Evolutionary conservation across 2,888 invertebrate species (phyloP).

Genomic region (Drosophila nr. medialis): DNA sequence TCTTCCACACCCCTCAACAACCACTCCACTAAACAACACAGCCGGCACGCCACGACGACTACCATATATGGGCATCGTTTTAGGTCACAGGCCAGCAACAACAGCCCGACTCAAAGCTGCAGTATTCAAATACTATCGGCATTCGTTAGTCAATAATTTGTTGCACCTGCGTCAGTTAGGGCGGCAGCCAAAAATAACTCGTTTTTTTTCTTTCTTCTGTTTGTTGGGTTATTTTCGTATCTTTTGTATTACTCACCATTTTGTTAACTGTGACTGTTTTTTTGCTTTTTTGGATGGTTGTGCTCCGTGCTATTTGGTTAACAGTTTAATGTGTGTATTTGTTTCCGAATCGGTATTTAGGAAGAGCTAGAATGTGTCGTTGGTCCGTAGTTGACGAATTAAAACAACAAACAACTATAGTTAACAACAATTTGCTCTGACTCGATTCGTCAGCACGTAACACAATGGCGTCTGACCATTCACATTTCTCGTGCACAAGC

Average conservation of each 20-base stretch:
- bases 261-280: constrained; percentile 53
- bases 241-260: constrained; percentile 72
- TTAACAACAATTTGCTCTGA: constrained; percentile 54
- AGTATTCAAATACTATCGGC: not conserved
- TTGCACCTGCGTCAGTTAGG: constrained; percentile 4
- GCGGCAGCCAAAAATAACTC: constrained; percentile 30
- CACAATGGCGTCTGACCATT: constrained; percentile 59
- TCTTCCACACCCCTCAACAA: not conserved
- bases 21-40: not conserved
- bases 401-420: constrained; percentile 14
- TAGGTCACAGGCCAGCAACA: constrained; percentile 41
- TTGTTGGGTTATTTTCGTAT: constrained; percentile 39
- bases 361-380: constrained; percentile 11
- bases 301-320: not conserved
- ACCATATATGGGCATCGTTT: constrained; percentile 73
- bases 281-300: constrained; percentile 24
- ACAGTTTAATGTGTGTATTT: not conserved
- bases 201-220: constrained; percentile 34
- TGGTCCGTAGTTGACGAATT: constrained; percentile 5
- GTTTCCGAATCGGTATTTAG: constrained; percentile 24
- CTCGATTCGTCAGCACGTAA: constrained; percentile 65
- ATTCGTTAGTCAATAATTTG: not conserved
- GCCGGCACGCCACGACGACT: constrained; percentile 58
- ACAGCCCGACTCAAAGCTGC: constrained; percentile 9
- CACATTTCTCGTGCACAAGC: constrained; percentile 30